phyloP scores from a whole-genome alignment of 2,888 invertebrate species.

The Drosophila melanosoma region DNA sequence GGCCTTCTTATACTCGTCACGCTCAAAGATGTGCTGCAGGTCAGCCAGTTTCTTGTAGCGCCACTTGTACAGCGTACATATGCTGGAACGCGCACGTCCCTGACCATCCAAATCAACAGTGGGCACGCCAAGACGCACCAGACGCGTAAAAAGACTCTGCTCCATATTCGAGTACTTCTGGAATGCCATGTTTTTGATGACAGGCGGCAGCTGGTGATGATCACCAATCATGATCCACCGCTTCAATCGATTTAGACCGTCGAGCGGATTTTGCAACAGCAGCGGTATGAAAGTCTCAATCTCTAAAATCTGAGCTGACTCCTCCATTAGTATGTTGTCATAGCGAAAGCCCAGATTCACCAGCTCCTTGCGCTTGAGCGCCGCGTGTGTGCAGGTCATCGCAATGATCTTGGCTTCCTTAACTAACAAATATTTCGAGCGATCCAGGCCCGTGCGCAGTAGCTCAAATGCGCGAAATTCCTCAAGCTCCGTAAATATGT shows the following conservation, averaged over 20 bases:
- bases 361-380: slow-evolving; percentile 97
- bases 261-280: slow-evolving; percentile 98
- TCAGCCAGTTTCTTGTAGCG: slow-evolving; percentile 98
- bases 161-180: slow-evolving; percentile 99
- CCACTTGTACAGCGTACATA: slow-evolving; percentile 98
- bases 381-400: slow-evolving; percentile 99
- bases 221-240: slow-evolving; percentile 99
- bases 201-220: slow-evolving; percentile 99
- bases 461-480: slow-evolving; percentile 99
- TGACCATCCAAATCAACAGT: slow-evolving; percentile 99
- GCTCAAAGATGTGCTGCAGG: slow-evolving; percentile 93
- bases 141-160: slow-evolving; percentile 98
- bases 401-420: slow-evolving; percentile 99
- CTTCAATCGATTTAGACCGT: slow-evolving; percentile 97
- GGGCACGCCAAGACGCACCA: slow-evolving; percentile 98
- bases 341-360: slow-evolving; percentile 98
- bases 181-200: slow-evolving; percentile 99
- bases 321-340: slow-evolving; percentile 99
- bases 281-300: slow-evolving; percentile 99
- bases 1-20: slow-evolving; percentile 93
- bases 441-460: slow-evolving; percentile 96
- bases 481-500: slow-evolving; percentile 98
- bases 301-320: slow-evolving; percentile 99
- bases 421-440: slow-evolving; percentile 97
- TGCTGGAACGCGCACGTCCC: slow-evolving; percentile 96